Base-by-base conservation (phyloP, 2,888 invertebrate species). In the Kryphioiulus occultus region DNA sequence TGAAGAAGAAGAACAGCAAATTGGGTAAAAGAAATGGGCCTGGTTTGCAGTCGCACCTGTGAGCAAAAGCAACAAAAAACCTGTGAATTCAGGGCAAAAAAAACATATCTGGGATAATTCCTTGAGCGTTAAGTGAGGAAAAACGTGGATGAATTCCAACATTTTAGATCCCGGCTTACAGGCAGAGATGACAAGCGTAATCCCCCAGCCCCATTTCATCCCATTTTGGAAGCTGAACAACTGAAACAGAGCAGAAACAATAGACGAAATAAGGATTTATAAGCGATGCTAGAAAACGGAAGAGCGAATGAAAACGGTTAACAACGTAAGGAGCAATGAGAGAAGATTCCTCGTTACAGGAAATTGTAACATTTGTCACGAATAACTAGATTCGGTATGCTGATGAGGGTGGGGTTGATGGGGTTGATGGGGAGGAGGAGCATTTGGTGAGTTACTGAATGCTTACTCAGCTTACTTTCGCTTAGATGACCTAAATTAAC, bases 111-210 rank as follows among this genome's bases (percentile, higher is more conserved):
- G 2, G n/a, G 68, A 68, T 68, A 68, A 68, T 26, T 12, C 68
- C 68, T 68, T 26, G 68, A 26, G n/a, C 68, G 68, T 68, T 68
- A 68, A 68, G 68, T n/a, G 68, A 26, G 26, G 12, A 26, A 68
- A 68, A 68, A 26, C 68, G 4, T 19, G 68, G 68, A 68, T 68
- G 68, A 68, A n/a, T 68, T 26, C 68, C 26, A 68, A 68, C 68
- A 68, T 68, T 68, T 68, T 68, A 68, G n/a, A 68, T 68, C 68
- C 68, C 22, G 10, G 68, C 68, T 68, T 68, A 68, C 68, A 68
- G 26, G 68, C 68, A 12, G 12, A 26, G 68, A 26, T 68, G 68
- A 68, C 68, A 68, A 26, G 68, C 68, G 68, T 68, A 68, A 68
- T 68, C 68, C 68, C 68, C 68, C n/a, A 26, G n/a, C 68, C 26